Evolutionary conservation across 2,113 vertebrate genomes (phyloP).

Genomic region (Perccottus glenii): DNA sequence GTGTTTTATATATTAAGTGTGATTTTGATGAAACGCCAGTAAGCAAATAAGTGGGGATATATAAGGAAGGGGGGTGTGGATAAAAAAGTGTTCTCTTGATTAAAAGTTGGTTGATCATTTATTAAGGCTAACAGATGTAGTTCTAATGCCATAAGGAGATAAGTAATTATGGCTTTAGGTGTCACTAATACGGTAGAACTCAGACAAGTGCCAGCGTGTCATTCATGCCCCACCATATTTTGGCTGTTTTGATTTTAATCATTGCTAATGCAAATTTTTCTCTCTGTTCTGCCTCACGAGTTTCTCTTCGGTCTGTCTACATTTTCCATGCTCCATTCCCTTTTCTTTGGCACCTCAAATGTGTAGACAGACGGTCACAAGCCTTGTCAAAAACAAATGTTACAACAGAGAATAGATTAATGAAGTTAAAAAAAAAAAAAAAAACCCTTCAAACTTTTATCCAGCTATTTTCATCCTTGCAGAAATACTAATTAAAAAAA

Average conservation of each 20-base stretch:
- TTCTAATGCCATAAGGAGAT: conserved; percentile 55
- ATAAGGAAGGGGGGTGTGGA: background rate
- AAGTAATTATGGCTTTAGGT: conserved; percentile 60
- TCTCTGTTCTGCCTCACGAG: conserved; percentile 45
- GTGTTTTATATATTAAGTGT: conserved; percentile 74
- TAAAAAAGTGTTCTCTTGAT: conserved; percentile 56
- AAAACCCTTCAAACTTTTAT: background rate
- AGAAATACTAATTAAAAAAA: conserved; percentile 68
- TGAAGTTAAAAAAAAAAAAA: conserved; percentile 39
- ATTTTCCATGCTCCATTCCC: conserved; percentile 38
- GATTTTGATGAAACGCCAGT: conserved; percentile 68
- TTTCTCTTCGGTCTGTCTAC: conserved; percentile 25
- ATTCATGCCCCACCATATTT: no score
- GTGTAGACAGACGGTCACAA: conserved; percentile 57
- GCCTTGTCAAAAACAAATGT: conserved; percentile 54
- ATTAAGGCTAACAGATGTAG: conserved; percentile 60
- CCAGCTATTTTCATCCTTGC: conserved; percentile 47
- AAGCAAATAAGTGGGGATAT: conserved; percentile 48
- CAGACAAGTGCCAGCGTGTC: conserved; percentile 50
- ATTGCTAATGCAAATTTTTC: conserved; percentile 60
- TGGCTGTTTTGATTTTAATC: conserved; percentile 68
- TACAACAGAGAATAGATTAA: conserved; percentile 41
- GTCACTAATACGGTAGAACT: no score
- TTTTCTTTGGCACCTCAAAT: conserved; percentile 45
- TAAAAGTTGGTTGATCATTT: conserved; percentile 70